Base-by-base conservation (phyloP, 2,888 invertebrate species). In the Lydus trimaculatus region DNA sequence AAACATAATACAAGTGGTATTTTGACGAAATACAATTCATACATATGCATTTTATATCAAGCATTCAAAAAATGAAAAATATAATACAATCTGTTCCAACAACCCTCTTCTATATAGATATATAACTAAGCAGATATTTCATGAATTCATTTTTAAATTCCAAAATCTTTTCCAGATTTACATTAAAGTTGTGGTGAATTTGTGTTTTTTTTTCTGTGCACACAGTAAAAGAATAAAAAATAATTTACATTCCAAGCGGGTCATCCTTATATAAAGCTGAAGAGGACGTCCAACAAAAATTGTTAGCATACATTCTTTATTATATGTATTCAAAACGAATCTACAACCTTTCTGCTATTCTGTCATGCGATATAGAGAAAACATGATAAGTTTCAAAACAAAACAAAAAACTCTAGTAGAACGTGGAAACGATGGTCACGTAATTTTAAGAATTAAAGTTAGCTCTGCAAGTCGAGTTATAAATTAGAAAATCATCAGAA, bases 201-300 rank as follows among this genome's bases (percentile, higher is more conserved):
- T 56, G 28, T 52, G 2, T 3, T 20, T 48, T 20, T 39, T 13
- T 13, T 13, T 39, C 5, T n/a, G 3, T 39, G 9, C n/a, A 43
- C 6, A 39, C n/a, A 39, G 43, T 20, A 25, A 28, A 28, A 15
- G 56, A 56, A 56, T 56, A 28, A 7, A 28, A 56, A 56, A 56
- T 56, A 56, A 56, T 56, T 28, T 56, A 25, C 56, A 56, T 56
- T 56, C 56, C 56, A 28, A n/a, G 23, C 56, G 56, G 56, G 56
- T 56, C 56, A 56, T 56, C 56, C 13, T 56, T 28, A n/a, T 20
- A 48, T 43, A 56, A 56, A 56, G 28, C 23, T 23, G 23, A 52
- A 28, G 56, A 56, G 23, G 23, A 56, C 11, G 56, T 56, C 25
- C 56, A 56, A 56, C 25, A 56, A 56, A 56, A 28, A 56, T 20